Base-by-base conservation (phyloP, 2,113 vertebrate species). In the Anser cygnoides region DNA sequence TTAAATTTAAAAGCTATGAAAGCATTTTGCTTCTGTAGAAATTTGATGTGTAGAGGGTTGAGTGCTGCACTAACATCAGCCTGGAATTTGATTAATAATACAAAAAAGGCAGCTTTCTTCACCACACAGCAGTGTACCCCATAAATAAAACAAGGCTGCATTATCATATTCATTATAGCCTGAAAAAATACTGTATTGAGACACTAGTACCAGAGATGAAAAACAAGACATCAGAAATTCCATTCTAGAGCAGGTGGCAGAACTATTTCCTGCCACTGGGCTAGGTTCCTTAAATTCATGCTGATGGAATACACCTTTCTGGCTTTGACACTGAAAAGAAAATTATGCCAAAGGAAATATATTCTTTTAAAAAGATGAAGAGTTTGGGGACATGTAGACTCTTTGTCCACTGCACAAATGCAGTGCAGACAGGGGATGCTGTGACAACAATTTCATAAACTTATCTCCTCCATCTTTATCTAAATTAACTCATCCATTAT, bases 121-220 rank as follows among this genome's bases (percentile, higher is more conserved):
- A 79, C 65, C 13, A 58, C 13, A 92, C 6, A 75, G 31, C 50
- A 89, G 43, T 37, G 13, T 65, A 62, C 23, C 19, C 29, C 44
- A 87, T 94, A 97, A 96, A 97, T 93, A 97, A 97, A 94, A 73
- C 39, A 86, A 66, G 73, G 19, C 52, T 61, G 83, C 62, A 91
- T 96, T 96, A 96, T 87, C 90, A 96, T 97, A 96, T 89, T 87
- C 90, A 97, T 97, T 96, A 90, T 57, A 93, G 41, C 79, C 41
- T 71, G 76, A 94, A 97, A 95, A 97, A 97, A 91, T 90, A 84
- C 74, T 83, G 25, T 96, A 82, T 90, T 91, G 91, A 96, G 78
- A 95, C 57, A 90, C 54, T 67, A 67, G 75, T 76, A 93, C n/a
- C 37, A 96, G 65, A 85, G 61, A 83, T 89, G 46, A 93, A 95